phyloP scores from a whole-genome alignment of 2,888 invertebrate species.

The Cylindroiulus punctatus region DNA sequence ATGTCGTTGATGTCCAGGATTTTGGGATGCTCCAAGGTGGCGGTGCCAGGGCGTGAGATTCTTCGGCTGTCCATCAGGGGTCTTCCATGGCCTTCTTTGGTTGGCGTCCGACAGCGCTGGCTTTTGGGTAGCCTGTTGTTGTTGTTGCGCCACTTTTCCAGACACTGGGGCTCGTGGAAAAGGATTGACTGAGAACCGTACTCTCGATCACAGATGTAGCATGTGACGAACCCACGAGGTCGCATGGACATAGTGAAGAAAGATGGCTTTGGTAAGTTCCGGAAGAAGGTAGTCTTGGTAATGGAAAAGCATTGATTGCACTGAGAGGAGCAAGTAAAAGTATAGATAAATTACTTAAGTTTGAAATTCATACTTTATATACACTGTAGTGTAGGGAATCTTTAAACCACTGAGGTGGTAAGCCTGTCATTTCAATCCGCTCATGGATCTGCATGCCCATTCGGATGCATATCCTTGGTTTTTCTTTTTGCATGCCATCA shows the following conservation, averaged over 20 bases:
- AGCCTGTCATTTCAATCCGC: too few relatives aligned
- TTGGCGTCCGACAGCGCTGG: constrained; percentile 70
- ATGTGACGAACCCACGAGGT: constrained; percentile 65
- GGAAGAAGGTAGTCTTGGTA: not conserved
- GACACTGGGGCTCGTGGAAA: constrained; percentile 76
- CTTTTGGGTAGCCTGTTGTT: constrained; percentile 71
- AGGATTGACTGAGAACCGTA: constrained; percentile 74
- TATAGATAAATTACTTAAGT: too few relatives aligned
- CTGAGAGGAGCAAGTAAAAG: not conserved
- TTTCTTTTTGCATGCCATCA: too few relatives aligned
- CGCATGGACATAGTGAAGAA: constrained; percentile 1
- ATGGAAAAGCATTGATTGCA: not conserved
- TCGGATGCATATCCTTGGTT: too few relatives aligned
- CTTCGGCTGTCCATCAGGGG: constrained; percentile 60
- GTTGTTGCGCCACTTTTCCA: constrained; percentile 73
- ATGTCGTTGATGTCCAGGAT: constrained; percentile 70
- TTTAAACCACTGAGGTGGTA: too few relatives aligned
- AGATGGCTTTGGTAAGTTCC: not conserved
- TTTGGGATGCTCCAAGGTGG: constrained; percentile 71
- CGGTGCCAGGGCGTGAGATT: constrained; percentile 69
- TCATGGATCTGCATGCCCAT: too few relatives aligned
- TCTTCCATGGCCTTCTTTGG: constrained; percentile 64
- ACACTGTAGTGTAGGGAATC: too few relatives aligned
- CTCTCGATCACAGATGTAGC: constrained; percentile 75
- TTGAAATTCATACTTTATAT: too few relatives aligned